Evolutionary conservation across 2,888 invertebrate species (phyloP).

Genomic region (Calameuta idolon): DNA sequence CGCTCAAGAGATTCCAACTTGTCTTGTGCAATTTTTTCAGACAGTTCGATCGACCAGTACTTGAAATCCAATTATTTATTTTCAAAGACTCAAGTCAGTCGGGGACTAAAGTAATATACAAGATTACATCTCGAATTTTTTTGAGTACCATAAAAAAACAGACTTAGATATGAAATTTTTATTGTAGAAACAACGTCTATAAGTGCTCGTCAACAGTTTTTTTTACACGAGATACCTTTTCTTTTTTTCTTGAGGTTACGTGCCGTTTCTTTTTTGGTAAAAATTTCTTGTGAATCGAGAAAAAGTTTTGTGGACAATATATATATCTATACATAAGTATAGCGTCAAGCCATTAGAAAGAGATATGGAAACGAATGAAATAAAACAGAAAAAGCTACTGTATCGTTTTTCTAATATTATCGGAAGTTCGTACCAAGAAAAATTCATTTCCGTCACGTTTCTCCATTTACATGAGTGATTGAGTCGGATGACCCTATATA

Average conservation of each 20-base stretch:
- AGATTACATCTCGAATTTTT: background rate
- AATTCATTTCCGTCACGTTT: background rate
- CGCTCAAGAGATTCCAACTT: background rate
- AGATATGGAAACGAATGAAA: background rate
- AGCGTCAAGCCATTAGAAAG: background rate
- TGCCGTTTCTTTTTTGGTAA: background rate
- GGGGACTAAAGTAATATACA: background rate
- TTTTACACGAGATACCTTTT: background rate
- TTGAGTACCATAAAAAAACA: background rate
- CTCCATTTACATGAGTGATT: background rate
- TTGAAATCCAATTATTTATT: background rate
- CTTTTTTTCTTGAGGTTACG: background rate
- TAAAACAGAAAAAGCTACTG: background rate
- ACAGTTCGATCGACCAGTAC: background rate
- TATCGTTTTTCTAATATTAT: background rate
- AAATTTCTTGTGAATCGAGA: background rate
- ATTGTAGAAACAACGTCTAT: background rate
- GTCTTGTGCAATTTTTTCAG: background rate
- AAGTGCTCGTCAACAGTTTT: background rate
- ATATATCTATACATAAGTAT: background rate
- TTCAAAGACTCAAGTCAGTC: background rate
- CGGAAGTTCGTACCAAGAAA: background rate
- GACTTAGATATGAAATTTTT: background rate
- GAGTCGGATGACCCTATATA: background rate
- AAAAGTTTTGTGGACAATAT: background rate